These are phyloP conservation scores for Petroica traversi DNA, from an alignment of 2,113 vertebrate species.

Conservation along the genomic window DNA sequence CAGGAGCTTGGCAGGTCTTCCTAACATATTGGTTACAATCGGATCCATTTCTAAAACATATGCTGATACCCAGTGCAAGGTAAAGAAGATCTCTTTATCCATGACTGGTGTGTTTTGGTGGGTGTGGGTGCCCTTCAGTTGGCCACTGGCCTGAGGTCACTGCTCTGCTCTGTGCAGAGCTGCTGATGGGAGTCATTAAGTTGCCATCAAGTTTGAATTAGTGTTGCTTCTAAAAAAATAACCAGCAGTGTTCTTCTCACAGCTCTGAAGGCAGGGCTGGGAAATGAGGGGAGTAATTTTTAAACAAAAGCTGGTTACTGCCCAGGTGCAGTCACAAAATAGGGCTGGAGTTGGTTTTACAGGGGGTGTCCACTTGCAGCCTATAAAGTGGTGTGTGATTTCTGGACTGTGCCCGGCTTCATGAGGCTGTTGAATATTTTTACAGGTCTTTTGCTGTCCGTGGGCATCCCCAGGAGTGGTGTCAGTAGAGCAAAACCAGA, in stretches of 20 bases:
- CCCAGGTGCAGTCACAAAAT: not conserved
- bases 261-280: not conserved
- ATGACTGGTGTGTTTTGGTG: not conserved
- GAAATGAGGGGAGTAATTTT: not conserved
- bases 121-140: not conserved
- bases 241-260: not conserved
- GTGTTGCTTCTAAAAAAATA: not conserved
- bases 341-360: not conserved
- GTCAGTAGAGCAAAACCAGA: not conserved
- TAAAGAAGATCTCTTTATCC: not conserved
- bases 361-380: not conserved
- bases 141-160: accelerated
- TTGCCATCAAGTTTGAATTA: not conserved
- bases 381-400: not conserved
- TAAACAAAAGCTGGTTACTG: not conserved
- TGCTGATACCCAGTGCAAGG: not conserved
- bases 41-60: not conserved
- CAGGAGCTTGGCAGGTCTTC: not conserved
- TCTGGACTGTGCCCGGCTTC: not conserved
- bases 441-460: not conserved
- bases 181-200: not conserved
- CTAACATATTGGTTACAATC: not conserved
- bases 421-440: not conserved
- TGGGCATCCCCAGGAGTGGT: not conserved
- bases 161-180: not conserved